Evolutionary conservation across 2,113 vertebrate genomes (phyloP).

Genomic region (Catagonus wagneri): DNA sequence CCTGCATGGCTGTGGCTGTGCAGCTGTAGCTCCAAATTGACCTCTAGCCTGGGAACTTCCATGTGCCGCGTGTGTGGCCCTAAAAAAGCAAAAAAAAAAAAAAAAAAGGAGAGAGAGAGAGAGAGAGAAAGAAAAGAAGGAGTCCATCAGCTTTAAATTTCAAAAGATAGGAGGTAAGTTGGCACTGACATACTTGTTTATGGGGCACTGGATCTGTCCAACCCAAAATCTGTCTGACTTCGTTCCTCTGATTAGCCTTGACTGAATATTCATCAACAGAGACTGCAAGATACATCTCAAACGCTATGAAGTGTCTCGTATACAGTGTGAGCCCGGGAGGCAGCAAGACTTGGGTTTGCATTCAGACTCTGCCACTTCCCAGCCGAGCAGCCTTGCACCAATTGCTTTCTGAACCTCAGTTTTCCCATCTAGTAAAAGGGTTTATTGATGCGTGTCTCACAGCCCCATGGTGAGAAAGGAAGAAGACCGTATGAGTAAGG

Average conservation of each 20-base stretch:
- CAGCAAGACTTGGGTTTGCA: not conserved
- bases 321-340: not conserved
- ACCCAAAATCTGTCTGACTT: not conserved
- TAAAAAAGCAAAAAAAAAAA: no score
- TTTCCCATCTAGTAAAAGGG: not conserved
- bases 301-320: not conserved
- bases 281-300: not conserved
- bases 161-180: not conserved
- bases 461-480: not conserved
- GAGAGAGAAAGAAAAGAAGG: not conserved
- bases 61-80: no score
- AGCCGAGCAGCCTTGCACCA: not conserved
- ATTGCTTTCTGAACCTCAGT: not conserved
- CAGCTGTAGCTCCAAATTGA: no score
- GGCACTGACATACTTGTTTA: not conserved
- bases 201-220: not conserved
- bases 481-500: not conserved
- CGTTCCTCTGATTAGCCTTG: not conserved
- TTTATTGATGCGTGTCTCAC: not conserved
- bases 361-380: not conserved
- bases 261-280: not conserved
- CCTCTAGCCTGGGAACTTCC: no score
- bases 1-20: no score
- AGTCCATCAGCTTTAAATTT: not conserved
- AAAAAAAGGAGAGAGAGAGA: no score